phyloP scores from a whole-genome alignment of 2,113 vertebrate genomes.

The Callionymus lyra region DNA sequence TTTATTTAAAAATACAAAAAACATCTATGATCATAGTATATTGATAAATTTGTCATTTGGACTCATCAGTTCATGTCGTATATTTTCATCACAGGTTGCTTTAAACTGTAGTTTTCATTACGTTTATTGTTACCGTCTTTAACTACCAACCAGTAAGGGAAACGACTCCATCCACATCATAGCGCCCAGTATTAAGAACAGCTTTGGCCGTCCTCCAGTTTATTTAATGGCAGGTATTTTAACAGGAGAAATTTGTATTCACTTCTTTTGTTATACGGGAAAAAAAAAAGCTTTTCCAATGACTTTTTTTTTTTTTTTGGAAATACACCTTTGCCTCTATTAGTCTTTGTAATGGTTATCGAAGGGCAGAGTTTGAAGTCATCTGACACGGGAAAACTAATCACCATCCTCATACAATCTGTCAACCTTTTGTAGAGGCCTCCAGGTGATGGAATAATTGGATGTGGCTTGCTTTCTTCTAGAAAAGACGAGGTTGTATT shows the following conservation, averaged over 20 bases:
- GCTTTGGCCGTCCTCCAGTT: too few relatives aligned
- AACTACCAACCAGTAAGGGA: too few relatives aligned
- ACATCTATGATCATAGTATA: too few relatives aligned
- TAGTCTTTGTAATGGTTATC: constrained; percentile 34
- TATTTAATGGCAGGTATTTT: constrained; percentile 4
- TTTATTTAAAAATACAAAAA: too few relatives aligned
- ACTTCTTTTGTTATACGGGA: neutral
- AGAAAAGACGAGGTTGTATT: constrained; percentile 25
- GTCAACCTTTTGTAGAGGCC: constrained; percentile 46
- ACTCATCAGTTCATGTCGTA: too few relatives aligned
- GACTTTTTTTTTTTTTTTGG: constrained; percentile 26
- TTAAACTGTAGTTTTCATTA: too few relatives aligned
- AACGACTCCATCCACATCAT: too few relatives aligned
- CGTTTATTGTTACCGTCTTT: too few relatives aligned
- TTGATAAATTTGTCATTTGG: too few relatives aligned
- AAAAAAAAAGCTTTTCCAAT: constrained; percentile 30
- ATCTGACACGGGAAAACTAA: constrained; percentile 55
- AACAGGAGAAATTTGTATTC: too few relatives aligned
- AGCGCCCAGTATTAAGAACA: too few relatives aligned
- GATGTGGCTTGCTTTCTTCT: constrained; percentile 47
- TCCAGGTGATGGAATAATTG: constrained; percentile 55
- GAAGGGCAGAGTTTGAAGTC: constrained; percentile 48
- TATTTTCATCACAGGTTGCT: too few relatives aligned
- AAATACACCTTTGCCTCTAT: constrained; percentile 37
- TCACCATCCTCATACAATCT: constrained; percentile 43